Conservation (phyloP, 1,140 invertebrate genomes). For the Sesamia nonagrioides region DNA sequence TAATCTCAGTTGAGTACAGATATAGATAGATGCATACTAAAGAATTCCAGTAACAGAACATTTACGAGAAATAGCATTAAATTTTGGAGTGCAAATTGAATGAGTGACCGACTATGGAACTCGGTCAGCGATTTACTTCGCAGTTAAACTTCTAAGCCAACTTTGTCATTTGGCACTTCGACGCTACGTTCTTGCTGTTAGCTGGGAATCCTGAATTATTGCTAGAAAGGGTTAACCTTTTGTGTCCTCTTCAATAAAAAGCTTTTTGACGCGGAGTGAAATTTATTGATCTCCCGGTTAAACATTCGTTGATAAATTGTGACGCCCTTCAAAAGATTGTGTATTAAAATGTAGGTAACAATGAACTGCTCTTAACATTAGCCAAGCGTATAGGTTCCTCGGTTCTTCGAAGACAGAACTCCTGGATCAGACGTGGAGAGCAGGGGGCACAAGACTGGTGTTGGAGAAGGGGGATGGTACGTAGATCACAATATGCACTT, state of each 20-base stretch:
- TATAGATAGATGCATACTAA: too few relatives aligned
- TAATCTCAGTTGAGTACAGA: too few relatives aligned
- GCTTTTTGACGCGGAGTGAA: conserved; percentile 13
- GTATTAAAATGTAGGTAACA: conserved; percentile 12
- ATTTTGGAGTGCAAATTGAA: conserved; percentile 43
- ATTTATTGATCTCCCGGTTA: conserved; percentile 8
- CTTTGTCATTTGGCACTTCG: conserved; percentile 44
- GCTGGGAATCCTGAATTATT: conserved; percentile 33
- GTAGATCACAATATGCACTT: conserved; percentile 84
- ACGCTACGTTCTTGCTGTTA: conserved; percentile 18
- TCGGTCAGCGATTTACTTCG: conserved; percentile 21
- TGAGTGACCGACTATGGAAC: conserved; percentile 36
- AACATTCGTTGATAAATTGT: neutral
- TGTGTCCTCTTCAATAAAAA: conserved; percentile 25
- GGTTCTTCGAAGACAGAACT: conserved; percentile 72
- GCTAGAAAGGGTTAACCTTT: conserved; percentile 38
- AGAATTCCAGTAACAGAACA: neutral
- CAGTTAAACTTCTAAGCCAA: conserved; percentile 43
- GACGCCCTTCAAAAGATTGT: neutral
- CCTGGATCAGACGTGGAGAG: conserved; percentile 82
- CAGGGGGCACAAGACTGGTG: conserved; percentile 56
- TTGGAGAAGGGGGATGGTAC: conserved; percentile 60
- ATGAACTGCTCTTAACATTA: conserved; percentile 16
- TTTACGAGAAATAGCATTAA: neutral
- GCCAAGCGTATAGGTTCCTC: conserved; percentile 59